Percentiles rank a stretch among this genome's conserved stretches.
These are phyloP conservation scores for Lasioglossum vierecki DNA, from an alignment of 2,888 invertebrate species.

Conservation along the genomic window DNA sequence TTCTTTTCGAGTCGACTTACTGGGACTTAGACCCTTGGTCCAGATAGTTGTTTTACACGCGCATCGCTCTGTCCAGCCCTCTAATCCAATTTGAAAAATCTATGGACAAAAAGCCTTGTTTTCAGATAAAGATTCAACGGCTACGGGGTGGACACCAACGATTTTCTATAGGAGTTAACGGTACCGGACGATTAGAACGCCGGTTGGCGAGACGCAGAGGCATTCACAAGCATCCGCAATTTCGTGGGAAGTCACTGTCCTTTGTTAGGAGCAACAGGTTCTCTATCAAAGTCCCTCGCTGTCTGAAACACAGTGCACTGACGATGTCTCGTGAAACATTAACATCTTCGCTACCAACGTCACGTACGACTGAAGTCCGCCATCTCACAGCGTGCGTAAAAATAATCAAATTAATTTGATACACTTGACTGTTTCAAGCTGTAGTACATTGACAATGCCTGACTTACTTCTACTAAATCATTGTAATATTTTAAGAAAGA, in stretches of 20 bases:
- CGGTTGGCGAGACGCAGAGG: neutral
- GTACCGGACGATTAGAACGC: conserved; percentile 33
- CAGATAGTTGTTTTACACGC: conserved; percentile 76
- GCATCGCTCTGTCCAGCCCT: conserved; percentile 55
- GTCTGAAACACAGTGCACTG: neutral
- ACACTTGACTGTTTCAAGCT: too few species aligned
- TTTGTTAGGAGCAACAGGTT: neutral
- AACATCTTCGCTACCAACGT: too few species aligned
- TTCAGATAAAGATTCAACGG: conserved; percentile 46
- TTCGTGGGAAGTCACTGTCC: neutral
- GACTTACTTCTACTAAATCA: too few species aligned
- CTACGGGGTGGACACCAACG: conserved; percentile 20
- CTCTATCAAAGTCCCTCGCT: neutral
- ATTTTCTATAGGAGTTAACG: conserved; percentile 33
- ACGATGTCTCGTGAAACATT: neutral
- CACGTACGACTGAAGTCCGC: too few species aligned
- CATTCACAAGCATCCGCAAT: neutral
- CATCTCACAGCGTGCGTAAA: too few species aligned
- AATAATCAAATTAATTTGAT: too few species aligned
- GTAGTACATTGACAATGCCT: too few species aligned
- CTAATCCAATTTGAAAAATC: conserved; percentile 81
- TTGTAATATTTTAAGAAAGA: too few species aligned
- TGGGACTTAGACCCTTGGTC: conserved; percentile 48
- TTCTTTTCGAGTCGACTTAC: conserved; percentile 15
- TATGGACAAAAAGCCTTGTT: conserved; percentile 67